A percentile compares a stretch with the other conserved stretches of the same genome.
phyloP scores from a whole-genome alignment of 2,113 vertebrate species.

The Pantherophis guttatus region DNA sequence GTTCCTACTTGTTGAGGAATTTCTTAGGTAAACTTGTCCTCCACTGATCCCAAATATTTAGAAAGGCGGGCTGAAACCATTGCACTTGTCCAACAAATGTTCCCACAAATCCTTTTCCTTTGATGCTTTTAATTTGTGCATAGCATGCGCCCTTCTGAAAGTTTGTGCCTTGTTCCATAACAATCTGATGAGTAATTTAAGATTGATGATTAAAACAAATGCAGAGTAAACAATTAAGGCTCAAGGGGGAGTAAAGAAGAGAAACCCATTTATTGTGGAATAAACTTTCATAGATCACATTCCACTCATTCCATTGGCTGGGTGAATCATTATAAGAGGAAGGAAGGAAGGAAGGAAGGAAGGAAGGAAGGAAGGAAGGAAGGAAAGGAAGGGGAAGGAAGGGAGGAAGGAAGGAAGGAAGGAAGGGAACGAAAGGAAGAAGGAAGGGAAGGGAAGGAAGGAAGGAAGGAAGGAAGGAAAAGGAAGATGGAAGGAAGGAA shows the following conservation, averaged over 20 bases:
- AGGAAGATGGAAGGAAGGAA: no score
- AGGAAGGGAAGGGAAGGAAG: no score
- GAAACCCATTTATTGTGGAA: neutral
- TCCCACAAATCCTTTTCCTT: neutral
- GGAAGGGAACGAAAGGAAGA: no score
- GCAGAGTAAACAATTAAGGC: neutral
- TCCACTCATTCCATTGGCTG: neutral
- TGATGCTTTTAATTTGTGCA: neutral
- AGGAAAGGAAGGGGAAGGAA: no score
- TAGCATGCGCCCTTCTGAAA: neutral
- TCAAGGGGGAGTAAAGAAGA: neutral
- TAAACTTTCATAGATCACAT: neutral
- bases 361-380: no score
- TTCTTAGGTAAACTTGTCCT: constrained; percentile 19
- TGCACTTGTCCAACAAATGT: neutral
- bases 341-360: neutral
- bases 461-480: neutral
- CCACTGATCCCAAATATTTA: neutral
- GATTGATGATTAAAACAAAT: neutral
- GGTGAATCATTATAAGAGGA: neutral
- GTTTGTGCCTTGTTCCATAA: neutral
- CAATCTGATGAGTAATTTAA: neutral
- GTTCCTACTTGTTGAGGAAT: neutral
- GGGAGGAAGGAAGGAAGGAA: neutral
- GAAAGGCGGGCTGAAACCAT: neutral